Percentiles rank a stretch among this genome's conserved stretches.
Conservation (phyloP, 2,113 vertebrate species). For the Macaca mulatta region DNA sequence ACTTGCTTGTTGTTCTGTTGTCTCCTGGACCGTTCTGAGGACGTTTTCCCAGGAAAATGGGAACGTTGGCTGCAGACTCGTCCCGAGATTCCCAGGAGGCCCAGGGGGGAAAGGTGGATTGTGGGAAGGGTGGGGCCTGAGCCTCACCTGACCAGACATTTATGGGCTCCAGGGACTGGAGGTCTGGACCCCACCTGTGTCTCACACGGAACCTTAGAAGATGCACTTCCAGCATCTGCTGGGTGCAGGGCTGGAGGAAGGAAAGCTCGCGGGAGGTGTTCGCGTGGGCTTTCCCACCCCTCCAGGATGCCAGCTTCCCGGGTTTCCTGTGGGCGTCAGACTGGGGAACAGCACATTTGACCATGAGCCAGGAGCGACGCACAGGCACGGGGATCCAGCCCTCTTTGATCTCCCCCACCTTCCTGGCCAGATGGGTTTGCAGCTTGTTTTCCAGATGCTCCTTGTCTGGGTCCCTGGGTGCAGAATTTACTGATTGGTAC, state of each 20-base stretch:
- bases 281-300: fast-evolving
- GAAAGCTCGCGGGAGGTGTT: neutral
- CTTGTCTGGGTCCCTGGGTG: neutral
- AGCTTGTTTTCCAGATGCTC: neutral
- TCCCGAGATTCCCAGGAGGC: too few species aligned
- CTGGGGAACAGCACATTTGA: too few species aligned
- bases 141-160: neutral
- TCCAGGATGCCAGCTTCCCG: fast-evolving
- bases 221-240: neutral
- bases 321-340: fast-evolving
- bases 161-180: neutral
- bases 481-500: neutral
- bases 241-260: neutral
- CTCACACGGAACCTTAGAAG: neutral
- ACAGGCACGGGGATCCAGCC: neutral
- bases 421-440: neutral
- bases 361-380: neutral
- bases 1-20: too few species aligned
- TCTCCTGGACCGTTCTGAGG: neutral
- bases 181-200: fast-evolving
- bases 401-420: fast-evolving
- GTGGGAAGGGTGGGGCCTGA: fast-evolving
- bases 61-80: too few species aligned
- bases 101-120: fast-evolving
- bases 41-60: neutral